Evolutionary conservation across 2,797 vertebrate genomes (phyloP), one percentile per base, ranked within the genome.

Genomic region (Enteromius paludinosus): DNA sequence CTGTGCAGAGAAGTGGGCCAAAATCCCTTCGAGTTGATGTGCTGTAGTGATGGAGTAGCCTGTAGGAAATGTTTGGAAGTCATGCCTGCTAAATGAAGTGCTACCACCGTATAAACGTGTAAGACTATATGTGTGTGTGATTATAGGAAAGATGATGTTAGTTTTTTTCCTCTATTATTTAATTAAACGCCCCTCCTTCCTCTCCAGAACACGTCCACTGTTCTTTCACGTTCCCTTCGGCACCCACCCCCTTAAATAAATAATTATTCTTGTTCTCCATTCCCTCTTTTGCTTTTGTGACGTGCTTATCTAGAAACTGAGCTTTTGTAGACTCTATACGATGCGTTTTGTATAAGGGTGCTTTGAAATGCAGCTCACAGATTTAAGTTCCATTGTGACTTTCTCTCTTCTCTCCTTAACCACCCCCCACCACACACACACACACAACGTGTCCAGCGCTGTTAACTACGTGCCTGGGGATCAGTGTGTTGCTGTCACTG

Each of bases 291-390:
- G 12, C 70, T 23, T 73, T 77, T 80, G 30, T 77, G 66, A 78
- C 83, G 76, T 11, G 76, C 76, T 88, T 79, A 85, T 88, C 75
- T 85, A 78, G 81, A 75, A 86, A 74, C 43, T 10, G 78, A 71
- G 85, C 74, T 85, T 72, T 85, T 71, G 52, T 83, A 28, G 56
- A 73, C 30, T 52, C 56, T 28, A 15, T 75, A 25, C 18, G 8
- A 82, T 68, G 35, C 72, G 12, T 56, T 82, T 76, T 68, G 61
- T 76, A 80, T 52, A 83, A 81, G 35, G 78, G 69, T 78, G 66
- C 85, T 86, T 85, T 83, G 85, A 85, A 86, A 86, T 83, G 78
- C 81, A 81, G 69, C 69, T 71, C 62, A 68, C 70, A 66, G 81
- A 85, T 86, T 83, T 70, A 30, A 78, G 45, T 80, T 79, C 17